Evolutionary conservation across 2,113 vertebrate genomes (phyloP).

Genomic region (Glareola pratincola): DNA sequence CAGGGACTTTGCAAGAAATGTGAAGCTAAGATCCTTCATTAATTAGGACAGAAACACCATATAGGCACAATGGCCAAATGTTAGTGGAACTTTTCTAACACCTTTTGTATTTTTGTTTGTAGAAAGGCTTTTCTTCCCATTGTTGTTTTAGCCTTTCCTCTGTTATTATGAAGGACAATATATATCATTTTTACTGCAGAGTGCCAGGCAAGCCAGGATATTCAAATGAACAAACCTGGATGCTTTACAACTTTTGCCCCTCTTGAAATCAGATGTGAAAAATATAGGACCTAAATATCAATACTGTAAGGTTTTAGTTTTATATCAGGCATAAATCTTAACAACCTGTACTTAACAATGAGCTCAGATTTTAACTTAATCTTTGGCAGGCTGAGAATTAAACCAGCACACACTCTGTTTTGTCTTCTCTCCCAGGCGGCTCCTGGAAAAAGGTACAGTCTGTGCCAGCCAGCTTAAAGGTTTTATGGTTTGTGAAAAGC

Average conservation of each 20-base stretch:
- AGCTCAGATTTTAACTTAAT: constrained; percentile 56
- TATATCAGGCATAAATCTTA: constrained; percentile 62
- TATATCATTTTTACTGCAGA: constrained; percentile 61
- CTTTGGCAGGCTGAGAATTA: constrained; percentile 43
- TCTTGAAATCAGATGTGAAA: constrained; percentile 61
- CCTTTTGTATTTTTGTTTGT: background rate
- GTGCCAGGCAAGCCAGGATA: constrained; percentile 32
- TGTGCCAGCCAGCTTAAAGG: constrained; percentile 20
- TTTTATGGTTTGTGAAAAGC: constrained; percentile 49
- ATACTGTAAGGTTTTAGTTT: constrained; percentile 54
- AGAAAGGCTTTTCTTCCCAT: background rate
- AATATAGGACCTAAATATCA: constrained; percentile 60
- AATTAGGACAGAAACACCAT: background rate
- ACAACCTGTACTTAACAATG: background rate
- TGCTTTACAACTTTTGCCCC: constrained; percentile 29
- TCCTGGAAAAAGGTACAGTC: constrained; percentile 37
- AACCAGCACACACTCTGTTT: background rate
- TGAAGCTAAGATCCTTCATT: background rate
- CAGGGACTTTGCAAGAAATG: background rate
- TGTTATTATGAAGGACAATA: constrained; percentile 28
- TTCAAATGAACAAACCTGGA: constrained; percentile 41
- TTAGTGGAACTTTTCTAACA: background rate
- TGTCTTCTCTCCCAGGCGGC: background rate
- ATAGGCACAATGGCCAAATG: background rate
- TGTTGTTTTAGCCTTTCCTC: constrained; percentile 38